Conservation (phyloP, 2,797 vertebrate species). For the Tangara arthus region DNA sequence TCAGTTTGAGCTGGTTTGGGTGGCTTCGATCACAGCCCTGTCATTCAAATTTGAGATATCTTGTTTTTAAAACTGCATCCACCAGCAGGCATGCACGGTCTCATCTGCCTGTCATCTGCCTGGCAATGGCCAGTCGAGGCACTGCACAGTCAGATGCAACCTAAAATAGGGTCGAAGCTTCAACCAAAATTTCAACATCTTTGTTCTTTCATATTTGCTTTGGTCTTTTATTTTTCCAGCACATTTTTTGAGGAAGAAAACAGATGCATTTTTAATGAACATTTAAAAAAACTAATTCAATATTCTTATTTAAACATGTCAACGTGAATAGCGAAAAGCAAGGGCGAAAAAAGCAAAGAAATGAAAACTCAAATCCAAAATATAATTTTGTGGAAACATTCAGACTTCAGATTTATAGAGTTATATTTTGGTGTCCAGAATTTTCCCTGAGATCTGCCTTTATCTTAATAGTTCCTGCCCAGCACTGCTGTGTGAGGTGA, state of each 20-base stretch:
- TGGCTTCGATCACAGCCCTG: not conserved
- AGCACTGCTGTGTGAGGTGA: not conserved
- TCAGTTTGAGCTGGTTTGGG: not conserved
- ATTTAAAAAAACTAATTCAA: not conserved
- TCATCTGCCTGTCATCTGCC: not conserved
- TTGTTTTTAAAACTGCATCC: not conserved
- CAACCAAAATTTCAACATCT: not conserved
- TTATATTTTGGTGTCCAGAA: not conserved
- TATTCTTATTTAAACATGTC: not conserved
- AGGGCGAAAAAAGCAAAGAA: not conserved
- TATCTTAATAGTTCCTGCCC: not conserved
- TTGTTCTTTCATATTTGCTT: not conserved
- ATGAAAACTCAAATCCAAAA: not conserved
- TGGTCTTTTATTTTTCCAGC: not conserved
- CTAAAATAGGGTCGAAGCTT: not conserved
- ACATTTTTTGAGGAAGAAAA: not conserved
- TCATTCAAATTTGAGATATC: not conserved
- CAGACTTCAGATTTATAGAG: not conserved
- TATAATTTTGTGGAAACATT: not conserved
- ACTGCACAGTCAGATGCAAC: not conserved
- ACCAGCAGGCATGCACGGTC: accelerated
- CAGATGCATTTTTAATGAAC: not conserved
- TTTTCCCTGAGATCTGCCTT: not conserved
- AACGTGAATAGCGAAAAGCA: not conserved
- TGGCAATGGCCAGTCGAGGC: not conserved